These are phyloP conservation scores for Ectemnius cavifrons DNA, from an alignment of 2,888 invertebrate species.

Conservation along the genomic window DNA sequence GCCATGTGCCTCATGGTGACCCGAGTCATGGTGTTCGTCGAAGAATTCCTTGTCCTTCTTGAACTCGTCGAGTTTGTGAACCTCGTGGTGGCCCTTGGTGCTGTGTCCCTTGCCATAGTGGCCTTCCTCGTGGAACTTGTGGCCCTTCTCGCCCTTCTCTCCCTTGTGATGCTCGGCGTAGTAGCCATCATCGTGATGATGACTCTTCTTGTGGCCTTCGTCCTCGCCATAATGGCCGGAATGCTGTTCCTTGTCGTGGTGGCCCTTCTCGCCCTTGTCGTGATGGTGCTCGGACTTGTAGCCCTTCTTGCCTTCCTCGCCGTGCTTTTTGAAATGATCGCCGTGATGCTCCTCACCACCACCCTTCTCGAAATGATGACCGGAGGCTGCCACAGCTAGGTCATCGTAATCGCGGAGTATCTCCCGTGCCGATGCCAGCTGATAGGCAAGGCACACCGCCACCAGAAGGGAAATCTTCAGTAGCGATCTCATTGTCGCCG, in stretches of 20 bases:
- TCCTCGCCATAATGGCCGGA: conserved; percentile 82
- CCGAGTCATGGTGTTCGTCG: conserved; percentile 90
- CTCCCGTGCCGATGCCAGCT: conserved; percentile 74
- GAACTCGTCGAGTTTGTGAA: conserved; percentile 91
- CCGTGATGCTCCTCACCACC: conserved; percentile 84
- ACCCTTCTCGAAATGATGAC: conserved; percentile 80
- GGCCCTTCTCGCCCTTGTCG: conserved; percentile 85
- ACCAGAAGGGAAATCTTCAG: conserved; percentile 32
- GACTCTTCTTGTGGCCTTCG: conserved; percentile 82
- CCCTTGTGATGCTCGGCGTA: conserved; percentile 83
- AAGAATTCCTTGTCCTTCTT: conserved; percentile 93
- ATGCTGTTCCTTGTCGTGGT: conserved; percentile 85
- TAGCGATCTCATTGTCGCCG: conserved; percentile 41
- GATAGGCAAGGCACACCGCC: conserved; percentile 18
- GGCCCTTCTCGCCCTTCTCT: conserved; percentile 84
- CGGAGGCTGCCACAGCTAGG: conserved; percentile 79
- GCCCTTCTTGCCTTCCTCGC: conserved; percentile 86
- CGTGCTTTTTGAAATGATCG: conserved; percentile 83
- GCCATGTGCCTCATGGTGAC: conserved; percentile 90
- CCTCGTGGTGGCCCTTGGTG: conserved; percentile 91
- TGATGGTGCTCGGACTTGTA: conserved; percentile 85
- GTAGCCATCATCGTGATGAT: conserved; percentile 84
- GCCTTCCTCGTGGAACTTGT: conserved; percentile 84
- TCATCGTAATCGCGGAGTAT: conserved; percentile 80
- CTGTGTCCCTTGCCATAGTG: conserved; percentile 91